phyloP scores from a whole-genome alignment of 2,797 vertebrate species.

The Gymnopithys bicolor region DNA sequence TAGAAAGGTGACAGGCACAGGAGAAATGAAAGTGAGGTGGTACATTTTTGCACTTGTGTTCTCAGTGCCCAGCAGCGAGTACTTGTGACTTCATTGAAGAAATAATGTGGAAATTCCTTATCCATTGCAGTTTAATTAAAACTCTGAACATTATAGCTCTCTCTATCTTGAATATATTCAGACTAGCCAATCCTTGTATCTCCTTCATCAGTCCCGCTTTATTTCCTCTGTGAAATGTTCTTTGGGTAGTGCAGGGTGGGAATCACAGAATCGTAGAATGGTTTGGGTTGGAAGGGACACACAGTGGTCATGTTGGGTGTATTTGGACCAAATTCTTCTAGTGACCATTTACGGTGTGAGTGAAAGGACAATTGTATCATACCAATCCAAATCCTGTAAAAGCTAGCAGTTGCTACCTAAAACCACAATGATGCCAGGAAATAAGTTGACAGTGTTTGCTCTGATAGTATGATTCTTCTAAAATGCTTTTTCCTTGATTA shows the following conservation, averaged over 20 bases:
- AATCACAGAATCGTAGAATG: background rate
- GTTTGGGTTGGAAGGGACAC: background rate
- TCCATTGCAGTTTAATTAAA: background rate
- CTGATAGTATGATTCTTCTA: background rate
- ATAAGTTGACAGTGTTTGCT: background rate
- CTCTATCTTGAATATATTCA: background rate
- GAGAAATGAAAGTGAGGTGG: background rate
- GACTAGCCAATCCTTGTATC: background rate
- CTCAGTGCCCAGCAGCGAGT: background rate
- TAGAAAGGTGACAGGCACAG: background rate
- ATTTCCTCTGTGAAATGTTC: background rate
- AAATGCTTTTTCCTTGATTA: background rate
- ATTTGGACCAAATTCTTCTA: background rate
- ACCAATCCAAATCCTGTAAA: background rate
- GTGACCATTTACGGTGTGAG: background rate
- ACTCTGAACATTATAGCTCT: background rate
- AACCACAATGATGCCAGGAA: background rate
- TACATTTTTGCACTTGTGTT: background rate
- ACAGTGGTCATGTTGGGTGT: background rate
- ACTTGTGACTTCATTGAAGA: background rate
- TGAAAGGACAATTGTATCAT: background rate
- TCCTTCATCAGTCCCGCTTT: background rate
- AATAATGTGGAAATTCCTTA: background rate
- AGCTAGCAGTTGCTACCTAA: background rate
- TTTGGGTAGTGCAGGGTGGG: background rate